Evolutionary conservation across 2,113 vertebrate genomes (phyloP).

Genomic region (Amphiprion ocellaris): DNA sequence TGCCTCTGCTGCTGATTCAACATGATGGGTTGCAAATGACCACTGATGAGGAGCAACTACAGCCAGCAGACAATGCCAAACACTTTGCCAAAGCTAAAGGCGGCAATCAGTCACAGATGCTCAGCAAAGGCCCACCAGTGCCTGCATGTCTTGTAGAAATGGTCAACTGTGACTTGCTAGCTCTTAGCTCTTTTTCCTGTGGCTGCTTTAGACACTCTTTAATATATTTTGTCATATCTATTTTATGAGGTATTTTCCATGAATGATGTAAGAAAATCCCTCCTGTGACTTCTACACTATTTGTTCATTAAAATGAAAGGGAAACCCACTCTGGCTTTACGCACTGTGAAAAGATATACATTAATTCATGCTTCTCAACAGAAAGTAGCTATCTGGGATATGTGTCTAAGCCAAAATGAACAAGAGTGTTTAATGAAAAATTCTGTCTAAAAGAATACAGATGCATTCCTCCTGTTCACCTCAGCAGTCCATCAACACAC

Average conservation of each 20-base stretch:
- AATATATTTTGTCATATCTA: background rate
- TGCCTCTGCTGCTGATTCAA: slow-evolving; percentile 37
- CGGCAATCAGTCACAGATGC: slow-evolving; percentile 28
- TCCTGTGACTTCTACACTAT: background rate
- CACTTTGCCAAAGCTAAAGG: slow-evolving; percentile 31
- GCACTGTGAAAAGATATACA: background rate
- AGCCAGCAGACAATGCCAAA: slow-evolving; percentile 35
- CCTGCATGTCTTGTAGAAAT: background rate
- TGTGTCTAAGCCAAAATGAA: background rate
- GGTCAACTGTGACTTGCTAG: background rate
- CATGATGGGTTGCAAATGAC: slow-evolving; percentile 19
- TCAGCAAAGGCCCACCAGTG: background rate
- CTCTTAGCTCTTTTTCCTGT: background rate
- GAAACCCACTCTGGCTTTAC: slow-evolving; percentile 8
- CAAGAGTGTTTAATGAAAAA: background rate
- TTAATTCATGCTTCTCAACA: background rate
- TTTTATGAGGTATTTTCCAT: slow-evolving; percentile 13
- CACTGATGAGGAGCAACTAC: slow-evolving; percentile 23
- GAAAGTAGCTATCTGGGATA: background rate
- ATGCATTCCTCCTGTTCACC: background rate
- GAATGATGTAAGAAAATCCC: background rate
- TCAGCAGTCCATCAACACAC: slow-evolving; percentile 21
- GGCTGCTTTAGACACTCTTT: background rate
- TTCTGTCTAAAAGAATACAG: background rate
- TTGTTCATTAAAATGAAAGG: slow-evolving; percentile 14